Conservation (phyloP, 2,113 vertebrate species). For the Megaceryle maxima region DNA sequence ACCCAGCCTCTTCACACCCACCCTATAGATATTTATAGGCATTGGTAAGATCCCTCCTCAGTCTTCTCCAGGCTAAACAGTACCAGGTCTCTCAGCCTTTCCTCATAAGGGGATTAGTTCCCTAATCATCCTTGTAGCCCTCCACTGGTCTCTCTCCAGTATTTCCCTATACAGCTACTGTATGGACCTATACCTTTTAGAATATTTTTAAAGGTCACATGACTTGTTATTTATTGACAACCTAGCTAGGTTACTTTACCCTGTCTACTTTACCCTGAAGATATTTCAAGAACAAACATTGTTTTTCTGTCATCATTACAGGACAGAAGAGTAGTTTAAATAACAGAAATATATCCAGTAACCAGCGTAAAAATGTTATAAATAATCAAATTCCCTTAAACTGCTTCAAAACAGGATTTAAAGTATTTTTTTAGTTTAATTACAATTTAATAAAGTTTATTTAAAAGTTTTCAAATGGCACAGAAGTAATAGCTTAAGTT, state of each 20-base stretch:
- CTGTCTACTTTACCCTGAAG: background rate
- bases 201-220: background rate
- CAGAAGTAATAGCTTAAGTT: background rate
- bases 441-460: background rate
- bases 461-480: background rate
- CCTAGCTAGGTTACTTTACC: background rate
- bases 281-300: background rate
- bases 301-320: background rate
- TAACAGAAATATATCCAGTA: background rate
- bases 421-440: constrained; percentile 39
- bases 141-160: too few relatives aligned
- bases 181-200: background rate
- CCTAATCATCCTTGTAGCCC: too few relatives aligned
- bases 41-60: too few relatives aligned
- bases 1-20: too few relatives aligned
- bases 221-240: background rate
- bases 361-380: background rate
- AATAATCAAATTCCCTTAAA: background rate
- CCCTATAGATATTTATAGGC: too few relatives aligned
- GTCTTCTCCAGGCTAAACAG: too few relatives aligned
- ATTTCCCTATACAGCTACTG: background rate
- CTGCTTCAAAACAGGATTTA: background rate
- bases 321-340: background rate
- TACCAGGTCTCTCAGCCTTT: too few relatives aligned
- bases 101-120: too few relatives aligned